Percentiles rank a stretch among this genome's conserved stretches.
phyloP scores from a whole-genome alignment of 2,113 vertebrate species.

The Fregata magnificens region DNA sequence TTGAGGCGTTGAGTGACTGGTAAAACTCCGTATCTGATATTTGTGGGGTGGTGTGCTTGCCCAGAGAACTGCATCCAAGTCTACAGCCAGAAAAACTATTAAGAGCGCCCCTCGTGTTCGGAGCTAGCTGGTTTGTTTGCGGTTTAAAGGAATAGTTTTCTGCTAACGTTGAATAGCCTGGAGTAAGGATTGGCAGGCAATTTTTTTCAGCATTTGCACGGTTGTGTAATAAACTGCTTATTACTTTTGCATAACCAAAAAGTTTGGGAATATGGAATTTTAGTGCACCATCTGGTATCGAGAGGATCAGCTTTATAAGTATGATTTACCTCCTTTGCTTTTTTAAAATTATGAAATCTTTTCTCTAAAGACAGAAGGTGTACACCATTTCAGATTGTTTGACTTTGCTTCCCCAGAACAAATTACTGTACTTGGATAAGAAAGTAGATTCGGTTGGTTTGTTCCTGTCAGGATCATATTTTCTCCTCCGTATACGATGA shows the following conservation, averaged over 20 bases:
- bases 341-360: background rate
- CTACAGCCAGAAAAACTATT: background rate
- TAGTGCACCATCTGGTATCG: background rate
- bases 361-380: background rate
- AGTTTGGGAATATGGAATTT: background rate
- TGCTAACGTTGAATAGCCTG: background rate
- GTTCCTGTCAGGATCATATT: background rate
- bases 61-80: background rate
- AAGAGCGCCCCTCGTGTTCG: background rate
- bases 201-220: background rate
- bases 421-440: background rate
- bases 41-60: background rate
- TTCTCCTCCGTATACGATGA: accelerated
- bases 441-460: background rate
- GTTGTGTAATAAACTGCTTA: background rate
- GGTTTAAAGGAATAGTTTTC: background rate
- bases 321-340: background rate
- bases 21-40: background rate
- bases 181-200: background rate
- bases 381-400: background rate
- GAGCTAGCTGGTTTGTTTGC: background rate
- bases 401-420: background rate
- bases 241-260: background rate
- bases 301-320: background rate
- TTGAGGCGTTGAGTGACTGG: background rate